Conservation (phyloP, 2,797 vertebrate genomes). For the Danio tinwini region DNA sequence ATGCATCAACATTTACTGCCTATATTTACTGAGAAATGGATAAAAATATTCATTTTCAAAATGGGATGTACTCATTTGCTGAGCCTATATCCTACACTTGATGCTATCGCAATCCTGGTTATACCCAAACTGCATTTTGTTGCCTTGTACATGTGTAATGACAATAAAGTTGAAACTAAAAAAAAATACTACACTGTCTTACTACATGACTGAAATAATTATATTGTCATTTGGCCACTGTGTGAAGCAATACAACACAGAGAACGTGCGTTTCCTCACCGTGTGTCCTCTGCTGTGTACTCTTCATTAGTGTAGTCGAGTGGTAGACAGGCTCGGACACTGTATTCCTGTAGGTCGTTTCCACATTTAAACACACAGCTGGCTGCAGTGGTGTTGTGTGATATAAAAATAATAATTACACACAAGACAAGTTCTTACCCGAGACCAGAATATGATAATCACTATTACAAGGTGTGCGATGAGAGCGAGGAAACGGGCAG, state of each 20-base stretch:
- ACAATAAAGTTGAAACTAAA: no score
- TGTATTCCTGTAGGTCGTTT: conserved; percentile 80
- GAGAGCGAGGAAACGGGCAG: conserved; percentile 87
- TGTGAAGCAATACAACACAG: neutral
- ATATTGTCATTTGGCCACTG: neutral
- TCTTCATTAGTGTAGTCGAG: conserved; percentile 81
- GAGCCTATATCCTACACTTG: no score
- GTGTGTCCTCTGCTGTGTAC: conserved; percentile 78
- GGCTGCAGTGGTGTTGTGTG: no score
- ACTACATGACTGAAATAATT: no score
- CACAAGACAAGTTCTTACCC: conserved; percentile 75
- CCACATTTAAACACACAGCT: neutral
- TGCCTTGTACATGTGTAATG: no score
- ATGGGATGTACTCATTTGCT: no score
- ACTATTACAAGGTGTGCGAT: conserved; percentile 88
- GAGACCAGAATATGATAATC: conserved; percentile 90
- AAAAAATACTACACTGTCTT: no score
- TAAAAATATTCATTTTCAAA: no score
- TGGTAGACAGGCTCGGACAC: conserved; percentile 85
- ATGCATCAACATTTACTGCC: no score
- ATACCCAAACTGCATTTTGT: no score
- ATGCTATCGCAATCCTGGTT: no score
- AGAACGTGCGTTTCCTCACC: conserved; percentile 71
- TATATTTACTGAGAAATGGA: no score
- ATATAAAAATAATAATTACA: neutral